Evolutionary conservation across 2,888 invertebrate genomes (phyloP), one percentile per base, ranked within the genome.

Genomic region (Polyploca ridens): DNA sequence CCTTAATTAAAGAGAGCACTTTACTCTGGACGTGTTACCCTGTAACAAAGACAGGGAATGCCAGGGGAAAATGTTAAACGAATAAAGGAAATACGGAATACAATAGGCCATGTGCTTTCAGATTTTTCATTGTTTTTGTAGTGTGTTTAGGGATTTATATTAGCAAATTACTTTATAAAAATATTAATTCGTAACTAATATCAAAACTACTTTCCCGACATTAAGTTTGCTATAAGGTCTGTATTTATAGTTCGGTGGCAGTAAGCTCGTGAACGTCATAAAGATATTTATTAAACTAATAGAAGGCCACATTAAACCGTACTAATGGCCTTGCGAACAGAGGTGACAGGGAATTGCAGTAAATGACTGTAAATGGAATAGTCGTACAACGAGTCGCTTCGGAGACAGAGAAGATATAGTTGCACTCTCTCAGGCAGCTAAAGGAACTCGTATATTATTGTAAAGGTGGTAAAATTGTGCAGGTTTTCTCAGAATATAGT

Each of bases 1-100:
- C 65, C 69, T 73, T 79, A 73, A 77, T 78, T 79, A 77, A 76
- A 74, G 79, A 69, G 70, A 63, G 65, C 67, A 77, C 74, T 77
- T 70, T 59, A 54, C 58, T 58, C 63, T 19, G 57, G 65, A 63
- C 69, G 67, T 68, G 70, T 63, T 44, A 63, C 64, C 35, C 64
- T 64, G 57, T 33, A 63, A 62, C 54, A 35, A 49, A 61, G 59
- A 49, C 65, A 59, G 54, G 62, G 64, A 68, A 68, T 70, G 64
- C 58, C 63, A 16, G 62, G 68, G 58, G 46, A 63, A 57, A 41
- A 58, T 57, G 49, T 60, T 54, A 19, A n/a, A 19, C 10, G 54
- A 13, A 41, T 13, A 49, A 49, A 54, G 54, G 19, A 54, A 54
- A 54, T 14, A 14, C 54, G 19, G 19, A 54, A 54, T 10, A 49